Conservation (phyloP, 1,140 invertebrate genomes). For the Ptiloglossa arizonensis region DNA sequence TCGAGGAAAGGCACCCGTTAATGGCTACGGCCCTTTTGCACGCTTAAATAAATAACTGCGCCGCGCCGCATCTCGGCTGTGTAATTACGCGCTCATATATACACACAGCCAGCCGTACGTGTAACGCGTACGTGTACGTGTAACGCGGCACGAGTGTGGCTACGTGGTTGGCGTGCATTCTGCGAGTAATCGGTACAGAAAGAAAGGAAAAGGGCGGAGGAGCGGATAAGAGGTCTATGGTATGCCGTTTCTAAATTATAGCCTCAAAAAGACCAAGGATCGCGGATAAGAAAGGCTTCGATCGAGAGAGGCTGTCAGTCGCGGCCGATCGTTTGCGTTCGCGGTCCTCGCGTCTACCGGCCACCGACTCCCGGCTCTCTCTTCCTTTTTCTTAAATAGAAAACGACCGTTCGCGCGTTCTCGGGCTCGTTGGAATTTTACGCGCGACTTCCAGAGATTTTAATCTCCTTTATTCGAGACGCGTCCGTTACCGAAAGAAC, state of each 20-base stretch:
- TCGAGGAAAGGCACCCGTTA: constrained; percentile 59
- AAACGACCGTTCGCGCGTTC: no score
- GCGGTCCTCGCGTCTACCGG: not conserved
- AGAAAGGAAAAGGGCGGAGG: constrained; percentile 29
- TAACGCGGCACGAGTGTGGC: constrained; percentile 2
- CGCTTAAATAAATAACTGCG: constrained; percentile 70
- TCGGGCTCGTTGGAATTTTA: no score
- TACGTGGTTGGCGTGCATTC: constrained; percentile 42
- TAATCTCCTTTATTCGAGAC: no score
- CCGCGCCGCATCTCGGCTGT: constrained; percentile 21
- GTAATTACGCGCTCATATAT: constrained; percentile 48
- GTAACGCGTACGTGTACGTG: constrained; percentile 2
- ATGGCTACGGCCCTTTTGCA: constrained; percentile 60
- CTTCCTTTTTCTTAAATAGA: no score
- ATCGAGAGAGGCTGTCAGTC: constrained; percentile 10
- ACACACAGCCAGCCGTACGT: not conserved
- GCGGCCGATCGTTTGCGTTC: constrained; percentile 7
- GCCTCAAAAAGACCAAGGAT: constrained; percentile 49
- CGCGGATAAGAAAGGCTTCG: constrained; percentile 35
- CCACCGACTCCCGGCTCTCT: no score
- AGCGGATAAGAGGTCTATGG: constrained; percentile 45
- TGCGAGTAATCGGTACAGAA: constrained; percentile 44
- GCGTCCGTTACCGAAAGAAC: no score
- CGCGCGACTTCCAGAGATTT: no score
- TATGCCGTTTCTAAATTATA: constrained; percentile 60